phyloP scores from a whole-genome alignment of 1,140 invertebrate genomes.

The Zaprionus taronus region DNA sequence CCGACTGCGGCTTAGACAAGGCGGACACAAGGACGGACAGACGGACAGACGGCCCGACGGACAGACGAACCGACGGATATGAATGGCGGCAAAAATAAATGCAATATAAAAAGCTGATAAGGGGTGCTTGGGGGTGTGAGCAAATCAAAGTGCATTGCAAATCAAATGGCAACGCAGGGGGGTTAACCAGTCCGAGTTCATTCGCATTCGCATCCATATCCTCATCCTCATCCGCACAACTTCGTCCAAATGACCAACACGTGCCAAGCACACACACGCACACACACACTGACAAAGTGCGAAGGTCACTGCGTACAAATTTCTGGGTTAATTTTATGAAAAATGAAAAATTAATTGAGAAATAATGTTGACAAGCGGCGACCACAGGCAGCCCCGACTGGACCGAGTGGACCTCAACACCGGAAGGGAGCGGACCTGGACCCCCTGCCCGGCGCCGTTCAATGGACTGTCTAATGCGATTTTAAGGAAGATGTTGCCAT shows the following conservation, averaged over 20 bases:
- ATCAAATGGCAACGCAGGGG: conserved; percentile 20
- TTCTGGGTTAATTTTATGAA: conserved; percentile 83
- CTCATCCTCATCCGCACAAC: too few relatives aligned
- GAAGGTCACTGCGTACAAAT: conserved; percentile 76
- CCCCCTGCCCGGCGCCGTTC: conserved; percentile 74
- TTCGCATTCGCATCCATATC: too few relatives aligned
- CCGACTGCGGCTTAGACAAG: conserved; percentile 16
- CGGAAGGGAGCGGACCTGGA: conserved; percentile 20
- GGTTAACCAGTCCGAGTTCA: conserved; percentile 25
- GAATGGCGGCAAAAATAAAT: conserved; percentile 55
- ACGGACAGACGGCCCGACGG: not conserved
- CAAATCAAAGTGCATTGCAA: conserved; percentile 12
- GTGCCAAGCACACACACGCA: conserved; percentile 45
- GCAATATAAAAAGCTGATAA: conserved; percentile 47
- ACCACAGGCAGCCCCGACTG: conserved; percentile 44
- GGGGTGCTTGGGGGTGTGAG: not conserved
- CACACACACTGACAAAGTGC: conserved; percentile 29
- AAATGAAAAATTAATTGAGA: conserved; percentile 84
- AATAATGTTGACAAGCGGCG: conserved; percentile 81
- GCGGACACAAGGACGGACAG: not conserved
- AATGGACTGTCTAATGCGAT: conserved; percentile 74
- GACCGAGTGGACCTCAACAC: conserved; percentile 20
- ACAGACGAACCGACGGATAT: not conserved
- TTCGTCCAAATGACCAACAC: conserved; percentile 44
- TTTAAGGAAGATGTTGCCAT: conserved; percentile 47